Percentiles rank a stretch among this genome's conserved stretches.
Evolutionary conservation across 2,113 vertebrate species (phyloP).

Genomic region (Chitala chitala): DNA sequence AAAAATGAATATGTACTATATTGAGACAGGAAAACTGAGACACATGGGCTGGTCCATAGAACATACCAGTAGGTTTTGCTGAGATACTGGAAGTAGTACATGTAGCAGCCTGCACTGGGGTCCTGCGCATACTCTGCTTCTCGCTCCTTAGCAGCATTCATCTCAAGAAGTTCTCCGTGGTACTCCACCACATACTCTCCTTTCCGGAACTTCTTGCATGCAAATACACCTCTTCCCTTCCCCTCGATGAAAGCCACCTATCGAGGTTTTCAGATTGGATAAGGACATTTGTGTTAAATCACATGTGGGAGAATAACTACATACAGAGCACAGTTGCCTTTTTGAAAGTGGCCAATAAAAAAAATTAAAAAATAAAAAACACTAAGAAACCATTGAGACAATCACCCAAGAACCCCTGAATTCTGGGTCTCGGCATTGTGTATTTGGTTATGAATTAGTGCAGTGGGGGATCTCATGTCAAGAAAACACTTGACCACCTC

Average conservation of each 20-base stretch:
- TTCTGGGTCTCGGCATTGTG: no score
- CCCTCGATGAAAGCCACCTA: conserved; percentile 85
- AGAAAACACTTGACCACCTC: neutral
- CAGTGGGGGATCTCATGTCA: no score
- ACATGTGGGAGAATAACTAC: no score
- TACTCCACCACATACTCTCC: conserved; percentile 96
- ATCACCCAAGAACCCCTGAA: neutral
- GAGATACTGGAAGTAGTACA: conserved; percentile 94
- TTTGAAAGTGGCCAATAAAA: no score
- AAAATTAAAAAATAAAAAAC: neutral
- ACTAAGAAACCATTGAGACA: neutral
- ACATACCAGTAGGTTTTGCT: conserved; percentile 89
- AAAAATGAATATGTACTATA: neutral
- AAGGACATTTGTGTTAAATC: neutral
- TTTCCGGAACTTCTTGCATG: conserved; percentile 78
- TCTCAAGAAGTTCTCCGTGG: conserved; percentile 88
- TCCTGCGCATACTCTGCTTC: conserved; percentile 81
- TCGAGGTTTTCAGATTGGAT: conserved; percentile 17
- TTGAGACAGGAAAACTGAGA: neutral
- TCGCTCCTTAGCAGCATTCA: conserved; percentile 77
- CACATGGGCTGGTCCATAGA: no score
- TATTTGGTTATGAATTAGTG: no score
- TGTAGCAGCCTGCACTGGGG: conserved; percentile 89
- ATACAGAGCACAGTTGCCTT: no score
- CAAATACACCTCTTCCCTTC: conserved; percentile 82